A percentile compares a stretch with the other conserved stretches of the same genome.
phyloP scores from a whole-genome alignment of 2,888 invertebrate species.

The Zygothrica quintamaculata region DNA sequence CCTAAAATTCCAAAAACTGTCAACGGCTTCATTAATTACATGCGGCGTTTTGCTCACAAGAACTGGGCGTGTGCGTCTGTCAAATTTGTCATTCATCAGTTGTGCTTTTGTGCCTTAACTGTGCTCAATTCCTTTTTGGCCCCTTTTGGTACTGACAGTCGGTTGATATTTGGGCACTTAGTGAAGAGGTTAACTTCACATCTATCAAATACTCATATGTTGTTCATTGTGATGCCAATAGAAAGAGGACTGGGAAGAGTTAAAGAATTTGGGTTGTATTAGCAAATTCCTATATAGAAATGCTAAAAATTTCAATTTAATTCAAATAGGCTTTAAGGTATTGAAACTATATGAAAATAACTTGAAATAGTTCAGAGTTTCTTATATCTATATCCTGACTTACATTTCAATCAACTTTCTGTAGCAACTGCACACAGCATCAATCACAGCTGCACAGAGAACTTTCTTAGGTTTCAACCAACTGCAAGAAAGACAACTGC shows the following conservation, averaged over 20 bases:
- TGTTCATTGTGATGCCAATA: not conserved
- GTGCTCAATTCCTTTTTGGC: slow-evolving; percentile 13
- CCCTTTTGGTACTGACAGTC: slow-evolving; percentile 62
- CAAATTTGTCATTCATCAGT: slow-evolving; percentile 77
- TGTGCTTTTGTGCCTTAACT: slow-evolving; percentile 35
- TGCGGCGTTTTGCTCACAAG: slow-evolving; percentile 46
- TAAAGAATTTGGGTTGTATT: no score
- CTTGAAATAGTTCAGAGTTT: no score
- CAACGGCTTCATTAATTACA: slow-evolving; percentile 72
- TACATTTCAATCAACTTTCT: slow-evolving; percentile 4
- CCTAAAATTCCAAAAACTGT: slow-evolving; percentile 68
- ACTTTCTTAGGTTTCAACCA: slow-evolving; percentile 4
- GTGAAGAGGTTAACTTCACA: not conserved
- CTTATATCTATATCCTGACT: no score
- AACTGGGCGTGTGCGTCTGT: slow-evolving; percentile 56
- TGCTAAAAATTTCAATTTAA: no score
- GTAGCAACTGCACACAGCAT: slow-evolving; percentile 11
- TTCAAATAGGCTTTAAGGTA: no score
- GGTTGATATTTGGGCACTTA: slow-evolving; percentile 8
- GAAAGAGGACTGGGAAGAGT: no score
- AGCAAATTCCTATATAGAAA: no score
- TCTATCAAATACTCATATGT: slow-evolving; percentile 17
- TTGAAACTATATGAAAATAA: no score
- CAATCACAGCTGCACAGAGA: slow-evolving; percentile 17
- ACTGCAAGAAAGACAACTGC: slow-evolving; percentile 7